These are phyloP conservation scores for Linnaemya vulpina DNA, from an alignment of 2,888 invertebrate species.

Conservation along the genomic window DNA sequence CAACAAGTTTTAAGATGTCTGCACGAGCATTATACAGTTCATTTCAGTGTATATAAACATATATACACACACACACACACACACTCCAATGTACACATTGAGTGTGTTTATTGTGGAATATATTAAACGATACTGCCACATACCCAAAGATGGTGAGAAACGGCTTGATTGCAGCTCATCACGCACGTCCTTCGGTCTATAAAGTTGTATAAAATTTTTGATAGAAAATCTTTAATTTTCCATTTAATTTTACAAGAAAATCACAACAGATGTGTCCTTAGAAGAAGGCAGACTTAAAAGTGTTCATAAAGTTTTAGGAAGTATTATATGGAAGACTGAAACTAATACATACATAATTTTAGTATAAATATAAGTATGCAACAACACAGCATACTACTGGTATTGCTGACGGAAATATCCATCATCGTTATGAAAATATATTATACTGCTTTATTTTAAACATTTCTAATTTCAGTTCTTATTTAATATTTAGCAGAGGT, in stretches of 20 bases:
- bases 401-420: no score
- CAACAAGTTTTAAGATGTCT: no score
- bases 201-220: slow-evolving; percentile 2
- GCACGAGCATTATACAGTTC: not conserved
- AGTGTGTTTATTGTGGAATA: not conserved
- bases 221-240: slow-evolving; percentile 35
- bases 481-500: no score
- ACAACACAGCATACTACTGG: no score
- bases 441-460: no score
- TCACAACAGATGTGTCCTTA: slow-evolving; percentile 48
- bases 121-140: not conserved
- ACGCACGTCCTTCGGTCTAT: slow-evolving; percentile 52
- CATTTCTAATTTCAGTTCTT: no score
- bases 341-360: no score
- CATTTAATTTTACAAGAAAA: slow-evolving; percentile 8
- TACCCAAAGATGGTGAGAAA: not conserved
- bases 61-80: no score
- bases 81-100: not conserved
- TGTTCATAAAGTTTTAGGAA: not conserved
- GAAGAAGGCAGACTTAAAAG: not conserved
- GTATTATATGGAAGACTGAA: no score
- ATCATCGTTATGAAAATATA: no score
- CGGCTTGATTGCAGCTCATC: slow-evolving; percentile 50
- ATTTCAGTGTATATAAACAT: no score
- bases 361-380: no score